phyloP scores from a whole-genome alignment of 2,888 invertebrate genomes.

The Osmoderma eremita region DNA sequence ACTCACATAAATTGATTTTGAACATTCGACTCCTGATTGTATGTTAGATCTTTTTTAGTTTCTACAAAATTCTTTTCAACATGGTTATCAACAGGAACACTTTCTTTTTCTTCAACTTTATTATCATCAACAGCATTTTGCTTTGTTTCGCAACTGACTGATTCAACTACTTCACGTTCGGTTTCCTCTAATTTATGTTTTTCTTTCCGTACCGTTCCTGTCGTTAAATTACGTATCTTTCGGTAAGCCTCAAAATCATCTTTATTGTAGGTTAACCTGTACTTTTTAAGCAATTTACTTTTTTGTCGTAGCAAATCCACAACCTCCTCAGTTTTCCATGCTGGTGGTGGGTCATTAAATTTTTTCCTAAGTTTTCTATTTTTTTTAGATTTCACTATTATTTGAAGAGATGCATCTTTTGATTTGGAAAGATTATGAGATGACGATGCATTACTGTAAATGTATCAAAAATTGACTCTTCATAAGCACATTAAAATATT shows the following conservation, averaged over 20 bases:
- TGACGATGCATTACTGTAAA: too few relatives aligned
- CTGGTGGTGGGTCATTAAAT: neutral
- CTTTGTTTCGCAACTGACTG: too few relatives aligned
- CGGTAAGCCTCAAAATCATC: conserved; percentile 8
- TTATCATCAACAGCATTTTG: neutral
- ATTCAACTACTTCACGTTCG: too few relatives aligned
- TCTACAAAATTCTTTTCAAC: neutral
- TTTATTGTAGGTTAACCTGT: neutral
- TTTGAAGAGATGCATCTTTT: neutral
- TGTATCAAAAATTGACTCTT: too few relatives aligned
- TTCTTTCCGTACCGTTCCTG: conserved; percentile 8
- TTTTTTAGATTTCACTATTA: neutral
- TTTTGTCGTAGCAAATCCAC: neutral
- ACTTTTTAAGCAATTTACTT: neutral
- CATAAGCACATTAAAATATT: too few relatives aligned
- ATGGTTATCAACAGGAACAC: neutral
- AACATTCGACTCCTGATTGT: neutral
- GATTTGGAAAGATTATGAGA: neutral
- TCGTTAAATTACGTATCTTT: conserved; percentile 8
- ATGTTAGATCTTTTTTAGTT: neutral
- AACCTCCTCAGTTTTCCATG: conserved; percentile 17
- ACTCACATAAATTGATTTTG: conserved; percentile 20
- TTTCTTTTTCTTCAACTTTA: neutral
- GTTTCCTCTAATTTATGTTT: conserved; percentile 18
- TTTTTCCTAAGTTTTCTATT: conserved; percentile 2